phyloP scores from a whole-genome alignment of 1,140 invertebrate genomes.

The Homalodisca vitripennis region DNA sequence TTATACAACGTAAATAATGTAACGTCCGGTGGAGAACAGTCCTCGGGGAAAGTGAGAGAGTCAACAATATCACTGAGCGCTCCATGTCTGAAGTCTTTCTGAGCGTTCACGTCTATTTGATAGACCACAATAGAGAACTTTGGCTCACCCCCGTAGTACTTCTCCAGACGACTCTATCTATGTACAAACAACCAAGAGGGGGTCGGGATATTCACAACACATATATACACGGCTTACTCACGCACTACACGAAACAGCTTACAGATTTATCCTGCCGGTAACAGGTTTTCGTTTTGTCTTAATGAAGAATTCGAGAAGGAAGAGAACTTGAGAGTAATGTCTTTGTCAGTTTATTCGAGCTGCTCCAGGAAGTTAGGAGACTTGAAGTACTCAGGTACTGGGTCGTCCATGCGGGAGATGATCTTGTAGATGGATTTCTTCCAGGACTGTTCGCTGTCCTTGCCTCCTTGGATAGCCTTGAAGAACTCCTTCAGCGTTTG shows the following conservation, averaged over 20 bases:
- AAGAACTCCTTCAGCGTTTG: conserved; percentile 98
- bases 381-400: conserved; percentile 99
- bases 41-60: not conserved
- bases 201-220: conserved; percentile 38
- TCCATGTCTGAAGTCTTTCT: not conserved
- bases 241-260: conserved; percentile 41
- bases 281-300: conserved; percentile 23
- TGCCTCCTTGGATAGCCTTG: conserved; percentile 92
- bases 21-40: conserved; percentile 7
- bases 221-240: conserved; percentile 35
- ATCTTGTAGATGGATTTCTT: conserved; percentile 99
- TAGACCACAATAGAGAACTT: conserved; percentile 34
- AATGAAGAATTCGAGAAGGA: not conserved
- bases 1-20: conserved; percentile 30
- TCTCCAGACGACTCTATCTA: not conserved
- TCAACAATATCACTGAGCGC: conserved; percentile 5
- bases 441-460: conserved; percentile 98
- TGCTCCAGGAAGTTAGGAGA: conserved; percentile 98
- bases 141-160: not conserved
- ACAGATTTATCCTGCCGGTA: conserved; percentile 36
- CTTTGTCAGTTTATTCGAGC: conserved; percentile 71
- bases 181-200: conserved; percentile 38
- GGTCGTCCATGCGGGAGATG: conserved; percentile 97
- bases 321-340: conserved; percentile 15
- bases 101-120: conserved; percentile 35